phyloP scores from a whole-genome alignment of 2,888 invertebrate species.

The Chrysolina haemoptera region DNA sequence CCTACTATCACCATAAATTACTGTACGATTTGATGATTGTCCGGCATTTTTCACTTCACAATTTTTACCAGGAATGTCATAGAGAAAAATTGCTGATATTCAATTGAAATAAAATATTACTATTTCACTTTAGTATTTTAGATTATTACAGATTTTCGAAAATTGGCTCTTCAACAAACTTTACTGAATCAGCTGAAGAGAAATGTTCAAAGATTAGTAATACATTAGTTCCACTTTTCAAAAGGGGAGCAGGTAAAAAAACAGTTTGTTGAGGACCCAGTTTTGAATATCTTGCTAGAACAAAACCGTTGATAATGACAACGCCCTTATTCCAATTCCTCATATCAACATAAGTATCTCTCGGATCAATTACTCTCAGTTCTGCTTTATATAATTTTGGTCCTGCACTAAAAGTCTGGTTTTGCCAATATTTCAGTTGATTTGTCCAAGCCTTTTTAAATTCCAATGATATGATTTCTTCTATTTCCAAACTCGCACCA shows the following conservation, averaged over 20 bases:
- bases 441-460: constrained; percentile 67
- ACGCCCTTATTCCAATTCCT: constrained; percentile 88
- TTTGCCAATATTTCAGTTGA: constrained; percentile 61
- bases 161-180: constrained; percentile 58
- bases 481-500: constrained; percentile 61
- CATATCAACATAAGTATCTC: constrained; percentile 86
- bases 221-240: constrained; percentile 71
- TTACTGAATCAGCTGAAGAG: constrained; percentile 51
- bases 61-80: too few species aligned
- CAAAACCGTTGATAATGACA: constrained; percentile 87
- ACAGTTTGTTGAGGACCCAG: constrained; percentile 87
- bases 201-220: constrained; percentile 67
- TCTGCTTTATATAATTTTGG: constrained; percentile 74
- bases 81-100: too few species aligned
- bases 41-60: too few species aligned
- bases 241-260: constrained; percentile 84
- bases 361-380: constrained; percentile 68
- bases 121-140: background rate
- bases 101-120: background rate
- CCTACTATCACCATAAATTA: too few species aligned
- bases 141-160: constrained; percentile 36
- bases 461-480: constrained; percentile 70
- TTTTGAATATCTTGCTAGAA: constrained; percentile 85
- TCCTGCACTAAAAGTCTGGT: constrained; percentile 59
- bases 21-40: too few species aligned